Conservation (phyloP, 2,113 vertebrate species). For the Salvelinus sp. region DNA sequence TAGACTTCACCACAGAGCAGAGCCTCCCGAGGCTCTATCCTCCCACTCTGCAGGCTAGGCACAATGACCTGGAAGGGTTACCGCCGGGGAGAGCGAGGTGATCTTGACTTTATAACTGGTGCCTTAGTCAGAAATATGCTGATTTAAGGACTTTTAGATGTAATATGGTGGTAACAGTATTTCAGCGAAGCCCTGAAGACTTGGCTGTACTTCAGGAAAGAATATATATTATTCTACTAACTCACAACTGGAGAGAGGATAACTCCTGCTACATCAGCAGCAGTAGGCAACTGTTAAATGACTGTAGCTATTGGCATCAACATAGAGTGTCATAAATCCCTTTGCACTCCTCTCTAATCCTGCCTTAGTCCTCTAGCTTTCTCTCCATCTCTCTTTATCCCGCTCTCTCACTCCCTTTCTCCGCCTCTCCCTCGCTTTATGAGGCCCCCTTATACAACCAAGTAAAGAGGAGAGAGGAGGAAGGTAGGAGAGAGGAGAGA, state of each 20-base stretch:
- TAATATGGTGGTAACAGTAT: not conserved
- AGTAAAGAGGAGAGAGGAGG: conserved; percentile 44
- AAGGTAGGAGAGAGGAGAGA: conserved; percentile 33
- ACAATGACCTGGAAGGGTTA: not conserved
- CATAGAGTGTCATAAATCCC: conserved; percentile 49
- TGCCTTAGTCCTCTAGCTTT: too few relatives aligned
- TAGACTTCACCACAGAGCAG: conserved; percentile 16
- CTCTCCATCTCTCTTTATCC: conserved; percentile 12
- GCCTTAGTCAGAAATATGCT: too few relatives aligned
- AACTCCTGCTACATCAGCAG: conserved; percentile 3
- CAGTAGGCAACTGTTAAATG: conserved; percentile 52
- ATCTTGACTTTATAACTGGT: too few relatives aligned
- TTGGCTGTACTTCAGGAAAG: conserved; percentile 43
- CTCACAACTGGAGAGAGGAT: not conserved
- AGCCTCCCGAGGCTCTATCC: not conserved
- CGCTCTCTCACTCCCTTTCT: conserved; percentile 32
- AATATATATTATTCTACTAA: conserved; percentile 47
- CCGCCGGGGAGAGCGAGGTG: too few relatives aligned
- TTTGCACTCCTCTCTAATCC: conserved; percentile 18
- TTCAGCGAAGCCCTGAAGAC: conserved; percentile 40
- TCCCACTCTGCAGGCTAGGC: not conserved
- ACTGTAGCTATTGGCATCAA: conserved; percentile 39
- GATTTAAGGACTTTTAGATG: not conserved
- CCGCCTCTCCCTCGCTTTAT: conserved; percentile 54
- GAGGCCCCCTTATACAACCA: conserved; percentile 42